Conservation (phyloP, 2,888 invertebrate species). For the Synanthedon tipuliformis region DNA sequence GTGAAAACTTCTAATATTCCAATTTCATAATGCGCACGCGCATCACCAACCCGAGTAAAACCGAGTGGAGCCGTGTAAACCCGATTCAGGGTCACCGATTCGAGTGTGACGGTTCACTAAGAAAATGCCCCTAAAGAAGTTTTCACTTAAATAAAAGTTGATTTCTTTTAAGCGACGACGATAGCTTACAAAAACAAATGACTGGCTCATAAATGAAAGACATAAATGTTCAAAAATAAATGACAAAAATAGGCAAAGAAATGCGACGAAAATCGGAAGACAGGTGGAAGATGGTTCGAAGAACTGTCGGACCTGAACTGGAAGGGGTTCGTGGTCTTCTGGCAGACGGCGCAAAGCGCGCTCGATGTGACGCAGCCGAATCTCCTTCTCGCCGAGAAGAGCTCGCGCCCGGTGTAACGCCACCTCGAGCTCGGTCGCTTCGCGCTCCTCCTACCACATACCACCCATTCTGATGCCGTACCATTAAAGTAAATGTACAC, state of each 20-base stretch:
- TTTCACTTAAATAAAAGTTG: no score
- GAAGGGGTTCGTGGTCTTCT: constrained; percentile 36
- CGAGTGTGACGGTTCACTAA: no score
- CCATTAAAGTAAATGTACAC: no score
- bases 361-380: constrained; percentile 81
- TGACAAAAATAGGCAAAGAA: neutral
- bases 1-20: no score
- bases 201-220: neutral
- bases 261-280: neutral
- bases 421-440: constrained; percentile 85
- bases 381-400: constrained; percentile 84
- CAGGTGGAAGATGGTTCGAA: neutral
- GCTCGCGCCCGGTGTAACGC: constrained; percentile 84
- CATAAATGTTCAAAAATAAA: neutral
- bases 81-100: no score
- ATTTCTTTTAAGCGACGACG: no score
- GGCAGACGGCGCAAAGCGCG: constrained; percentile 78
- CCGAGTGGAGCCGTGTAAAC: no score
- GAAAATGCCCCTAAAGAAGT: no score
- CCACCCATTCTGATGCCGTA: no score
- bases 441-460: constrained; percentile 77
- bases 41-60: no score
- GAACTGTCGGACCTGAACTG: constrained; percentile 29
- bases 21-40: no score
- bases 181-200: neutral